These are phyloP conservation scores for Anoplopoma fimbria DNA, from an alignment of 2,113 vertebrate genomes.

Conservation along the genomic window DNA sequence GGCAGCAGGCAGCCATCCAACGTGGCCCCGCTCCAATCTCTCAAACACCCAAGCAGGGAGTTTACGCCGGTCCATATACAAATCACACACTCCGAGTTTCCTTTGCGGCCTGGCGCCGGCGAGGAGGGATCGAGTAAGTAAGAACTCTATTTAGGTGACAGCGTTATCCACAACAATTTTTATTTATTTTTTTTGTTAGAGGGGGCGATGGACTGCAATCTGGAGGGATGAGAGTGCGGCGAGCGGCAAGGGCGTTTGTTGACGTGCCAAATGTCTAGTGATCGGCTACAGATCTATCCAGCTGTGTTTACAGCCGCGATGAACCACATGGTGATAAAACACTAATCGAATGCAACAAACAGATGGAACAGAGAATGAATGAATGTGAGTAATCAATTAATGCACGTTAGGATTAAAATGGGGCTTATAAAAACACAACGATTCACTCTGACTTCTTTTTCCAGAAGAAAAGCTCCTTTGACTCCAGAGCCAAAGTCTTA, in stretches of 20 bases:
- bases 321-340: constrained; percentile 2
- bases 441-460: neutral
- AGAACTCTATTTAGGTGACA: constrained; percentile 46
- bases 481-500: constrained; percentile 39
- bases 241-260: constrained; percentile 26
- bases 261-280: constrained; percentile 35
- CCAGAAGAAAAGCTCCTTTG: constrained; percentile 11
- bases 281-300: neutral
- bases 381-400: neutral
- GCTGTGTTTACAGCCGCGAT: constrained; percentile 4
- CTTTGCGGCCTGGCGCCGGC: neutral
- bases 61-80: constrained; percentile 47
- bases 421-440: constrained; percentile 30
- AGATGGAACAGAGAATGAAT: neutral
- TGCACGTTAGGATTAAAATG: neutral
- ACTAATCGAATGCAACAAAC: constrained; percentile 1
- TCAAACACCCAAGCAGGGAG: constrained; percentile 49
- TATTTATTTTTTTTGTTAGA: neutral
- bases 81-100: constrained; percentile 34
- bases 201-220: constrained; percentile 10
- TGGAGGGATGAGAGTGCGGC: neutral
- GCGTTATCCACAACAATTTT: constrained; percentile 20
- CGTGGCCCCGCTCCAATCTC: constrained; percentile 49
- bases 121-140: constrained; percentile 35
- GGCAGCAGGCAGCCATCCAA: constrained; percentile 57